Conservation (phyloP, 1,140 invertebrate genomes). For the Microplitis demolitor region DNA sequence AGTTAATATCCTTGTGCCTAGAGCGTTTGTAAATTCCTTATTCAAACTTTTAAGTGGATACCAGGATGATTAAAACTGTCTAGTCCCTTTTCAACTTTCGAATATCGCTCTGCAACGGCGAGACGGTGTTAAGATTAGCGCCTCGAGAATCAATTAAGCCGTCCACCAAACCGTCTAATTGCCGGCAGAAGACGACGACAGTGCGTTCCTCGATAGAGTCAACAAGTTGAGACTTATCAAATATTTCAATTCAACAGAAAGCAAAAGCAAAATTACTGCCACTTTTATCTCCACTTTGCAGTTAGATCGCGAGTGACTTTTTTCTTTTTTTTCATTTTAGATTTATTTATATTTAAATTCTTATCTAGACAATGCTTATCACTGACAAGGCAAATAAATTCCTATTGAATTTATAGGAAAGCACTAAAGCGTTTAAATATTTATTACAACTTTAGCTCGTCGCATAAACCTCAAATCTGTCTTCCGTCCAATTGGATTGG, state of each 20-base stretch:
- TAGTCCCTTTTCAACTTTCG: slow-evolving; percentile 21
- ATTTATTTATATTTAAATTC: too few species aligned
- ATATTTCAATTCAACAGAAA: background rate
- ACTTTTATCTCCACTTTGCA: too few species aligned
- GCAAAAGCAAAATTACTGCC: too few species aligned
- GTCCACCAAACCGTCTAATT: slow-evolving; percentile 50
- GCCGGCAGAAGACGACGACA: slow-evolving; percentile 28
- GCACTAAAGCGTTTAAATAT: too few species aligned
- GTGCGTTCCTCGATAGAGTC: background rate
- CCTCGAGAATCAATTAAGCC: slow-evolving; percentile 54
- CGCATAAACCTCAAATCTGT: too few species aligned
- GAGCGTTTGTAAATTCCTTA: slow-evolving; percentile 39
- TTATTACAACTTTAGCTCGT: too few species aligned
- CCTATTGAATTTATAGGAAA: too few species aligned
- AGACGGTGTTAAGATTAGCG: slow-evolving; percentile 46
- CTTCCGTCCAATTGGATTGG: too few species aligned
- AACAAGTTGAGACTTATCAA: background rate
- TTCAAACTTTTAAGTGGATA: slow-evolving; percentile 34
- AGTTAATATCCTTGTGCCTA: slow-evolving; percentile 47
- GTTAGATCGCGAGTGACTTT: too few species aligned
- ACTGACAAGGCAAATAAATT: too few species aligned
- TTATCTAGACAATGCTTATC: too few species aligned
- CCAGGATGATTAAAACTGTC: slow-evolving; percentile 51
- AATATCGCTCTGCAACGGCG: slow-evolving; percentile 6
- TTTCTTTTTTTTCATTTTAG: too few species aligned